phyloP scores from a whole-genome alignment of 2,888 invertebrate genomes.

The Antheraea assamensis region DNA sequence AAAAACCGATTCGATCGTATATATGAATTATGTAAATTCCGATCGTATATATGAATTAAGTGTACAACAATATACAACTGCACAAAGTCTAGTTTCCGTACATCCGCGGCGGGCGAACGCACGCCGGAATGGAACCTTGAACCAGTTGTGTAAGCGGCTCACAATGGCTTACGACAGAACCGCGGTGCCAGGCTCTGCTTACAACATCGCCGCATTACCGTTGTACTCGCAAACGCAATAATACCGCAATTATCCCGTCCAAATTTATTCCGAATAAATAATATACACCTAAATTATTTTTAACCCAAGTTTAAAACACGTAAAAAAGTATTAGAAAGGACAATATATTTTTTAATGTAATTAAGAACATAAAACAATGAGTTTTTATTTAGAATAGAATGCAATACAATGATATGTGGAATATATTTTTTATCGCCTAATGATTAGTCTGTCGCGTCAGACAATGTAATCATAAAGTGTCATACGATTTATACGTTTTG shows the following conservation, averaged over 20 bases:
- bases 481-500: constrained; percentile 23
- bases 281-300: neutral
- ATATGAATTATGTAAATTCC: constrained; percentile 13
- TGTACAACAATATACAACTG: constrained; percentile 29
- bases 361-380: no score
- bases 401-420: neutral
- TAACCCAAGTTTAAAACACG: neutral
- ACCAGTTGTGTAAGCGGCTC: constrained; percentile 77
- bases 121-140: constrained; percentile 75
- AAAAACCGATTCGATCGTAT: neutral
- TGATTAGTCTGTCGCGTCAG: constrained; percentile 30
- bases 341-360: no score
- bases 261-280: constrained; percentile 23
- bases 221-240: constrained; percentile 43
- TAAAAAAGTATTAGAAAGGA: no score
- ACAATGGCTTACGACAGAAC: constrained; percentile 78
- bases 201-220: constrained; percentile 53
- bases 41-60: neutral
- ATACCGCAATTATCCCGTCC: constrained; percentile 47
- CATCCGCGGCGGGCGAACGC: constrained; percentile 77
- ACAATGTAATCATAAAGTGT: constrained; percentile 24
- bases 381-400: no score
- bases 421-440: constrained; percentile 27
- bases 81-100: constrained; percentile 66
- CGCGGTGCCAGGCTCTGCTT: constrained; percentile 69